A percentile compares a stretch with the other conserved stretches of the same genome.
Evolutionary conservation across 2,113 vertebrate species (phyloP).

Genomic region (Pica pica): DNA sequence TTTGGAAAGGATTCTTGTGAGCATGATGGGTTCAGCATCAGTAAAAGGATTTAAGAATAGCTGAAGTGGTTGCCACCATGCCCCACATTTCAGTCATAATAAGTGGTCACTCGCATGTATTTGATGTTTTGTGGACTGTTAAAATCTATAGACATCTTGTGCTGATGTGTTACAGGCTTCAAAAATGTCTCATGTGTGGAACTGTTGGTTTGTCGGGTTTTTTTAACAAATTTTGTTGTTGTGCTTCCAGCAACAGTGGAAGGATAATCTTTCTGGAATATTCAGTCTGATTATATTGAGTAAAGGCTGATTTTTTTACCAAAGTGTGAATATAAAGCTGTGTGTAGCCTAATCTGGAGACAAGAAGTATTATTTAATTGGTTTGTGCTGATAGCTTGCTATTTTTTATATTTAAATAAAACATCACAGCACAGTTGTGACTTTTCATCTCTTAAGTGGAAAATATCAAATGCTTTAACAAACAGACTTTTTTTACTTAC

Average conservation of each 20-base stretch:
- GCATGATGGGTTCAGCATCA: neutral
- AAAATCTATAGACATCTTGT: neutral
- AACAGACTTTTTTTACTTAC: neutral
- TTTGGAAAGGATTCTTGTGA: neutral
- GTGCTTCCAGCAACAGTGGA: neutral
- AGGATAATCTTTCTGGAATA: neutral
- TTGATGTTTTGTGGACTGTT: neutral
- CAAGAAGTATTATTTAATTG: conserved; percentile 7
- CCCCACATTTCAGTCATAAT: neutral
- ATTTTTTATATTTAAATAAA: conserved; percentile 34
- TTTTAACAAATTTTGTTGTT: neutral
- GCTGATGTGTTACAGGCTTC: neutral
- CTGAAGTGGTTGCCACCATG: neutral
- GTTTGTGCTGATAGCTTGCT: neutral
- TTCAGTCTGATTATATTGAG: neutral
- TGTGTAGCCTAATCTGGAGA: neutral
- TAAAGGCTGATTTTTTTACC: neutral
- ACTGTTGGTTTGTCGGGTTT: neutral
- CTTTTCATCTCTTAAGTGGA: conserved; percentile 5
- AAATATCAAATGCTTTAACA: conserved; percentile 8
- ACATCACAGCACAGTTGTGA: neutral
- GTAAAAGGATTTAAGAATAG: neutral
- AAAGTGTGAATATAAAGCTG: neutral
- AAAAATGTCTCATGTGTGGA: neutral
- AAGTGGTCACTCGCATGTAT: neutral